Evolutionary conservation across 1,140 invertebrate genomes (phyloP), one percentile per base, ranked within the genome.

Genomic region (Macrotrachela quadricornifera): DNA sequence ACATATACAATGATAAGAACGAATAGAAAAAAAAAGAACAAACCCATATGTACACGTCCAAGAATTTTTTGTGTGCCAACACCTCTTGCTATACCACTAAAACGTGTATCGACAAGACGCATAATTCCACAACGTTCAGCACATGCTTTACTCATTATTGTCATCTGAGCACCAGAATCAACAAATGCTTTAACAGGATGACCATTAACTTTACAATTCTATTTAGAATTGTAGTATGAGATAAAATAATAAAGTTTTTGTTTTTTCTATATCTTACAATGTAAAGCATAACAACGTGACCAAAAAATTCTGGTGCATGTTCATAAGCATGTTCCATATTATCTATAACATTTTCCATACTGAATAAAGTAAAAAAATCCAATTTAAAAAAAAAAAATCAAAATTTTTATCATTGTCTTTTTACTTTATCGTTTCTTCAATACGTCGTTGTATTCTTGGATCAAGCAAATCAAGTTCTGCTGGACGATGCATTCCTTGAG

Each of bases 291-390:
- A 84, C 79, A 44, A 96, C 90, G 15, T 85, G 87, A 46, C 87
- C 91, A 73, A 95, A 96, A 17, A 83, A 90, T 68, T 96, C 90
- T 0, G 91, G 91, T 71, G 90, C 88, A 65, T 85, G 88, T 64
- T 96, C 90, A 78, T 96, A 92, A 1, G 90, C 91, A 1, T 85
- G 85, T 63, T 94, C 86, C 90, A 95, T 96, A 65, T 95, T 95
- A 0, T 83, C 83, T 73, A 95, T 86, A 55, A 95, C 90, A 68
- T 94, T 94, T 64, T 91, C 86, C 62, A 87, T 81, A 47, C 69
- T 65, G 53, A 4, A 60, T 44, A 44, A 18, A 44, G 42, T 4
- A n/a, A 18, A 18, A 12, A n/a, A 42, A n/a, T 12, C 41, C n/a
- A 18, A 44, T 44, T 4, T 44, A 9, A 44, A 18, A 15, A 44